phyloP scores from a whole-genome alignment of 2,797 vertebrate genomes.

The Enteromius mattozi region DNA sequence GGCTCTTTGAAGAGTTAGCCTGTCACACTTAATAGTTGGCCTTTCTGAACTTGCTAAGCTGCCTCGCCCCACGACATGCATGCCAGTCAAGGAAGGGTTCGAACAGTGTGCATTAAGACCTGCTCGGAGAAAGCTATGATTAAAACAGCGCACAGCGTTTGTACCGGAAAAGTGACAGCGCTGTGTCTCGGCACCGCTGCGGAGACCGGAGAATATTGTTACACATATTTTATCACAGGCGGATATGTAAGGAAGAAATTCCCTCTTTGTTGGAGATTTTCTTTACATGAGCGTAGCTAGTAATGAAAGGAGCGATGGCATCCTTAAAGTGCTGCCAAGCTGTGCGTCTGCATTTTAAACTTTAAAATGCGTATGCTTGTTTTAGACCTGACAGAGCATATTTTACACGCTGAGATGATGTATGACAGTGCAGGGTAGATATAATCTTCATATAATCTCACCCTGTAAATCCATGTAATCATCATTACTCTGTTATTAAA shows the following conservation, averaged over 20 bases:
- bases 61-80: slow-evolving; percentile 37
- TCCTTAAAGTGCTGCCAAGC: slow-evolving; percentile 47
- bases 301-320: slow-evolving; percentile 44
- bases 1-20: slow-evolving; percentile 72
- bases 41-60: slow-evolving; percentile 63
- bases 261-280: slow-evolving; percentile 35
- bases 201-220: slow-evolving; percentile 48
- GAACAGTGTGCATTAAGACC: slow-evolving; percentile 51
- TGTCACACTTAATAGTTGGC: slow-evolving; percentile 70
- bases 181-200: slow-evolving; percentile 40
- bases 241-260: slow-evolving; percentile 44
- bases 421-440: neutral
- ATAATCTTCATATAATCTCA: slow-evolving; percentile 2
- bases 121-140: slow-evolving; percentile 52
- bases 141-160: slow-evolving; percentile 49
- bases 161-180: slow-evolving; percentile 32
- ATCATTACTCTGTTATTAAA: neutral
- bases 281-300: slow-evolving; percentile 29
- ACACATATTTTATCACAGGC: slow-evolving; percentile 54
- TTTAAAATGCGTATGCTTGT: slow-evolving; percentile 20
- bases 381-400: slow-evolving; percentile 14
- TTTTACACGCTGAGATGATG: neutral
- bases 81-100: slow-evolving; percentile 54
- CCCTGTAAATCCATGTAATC: neutral
- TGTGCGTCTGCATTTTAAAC: slow-evolving; percentile 29